Base-by-base conservation (phyloP, 2,888 invertebrate genomes). In the Eremobia ochroleuca region DNA sequence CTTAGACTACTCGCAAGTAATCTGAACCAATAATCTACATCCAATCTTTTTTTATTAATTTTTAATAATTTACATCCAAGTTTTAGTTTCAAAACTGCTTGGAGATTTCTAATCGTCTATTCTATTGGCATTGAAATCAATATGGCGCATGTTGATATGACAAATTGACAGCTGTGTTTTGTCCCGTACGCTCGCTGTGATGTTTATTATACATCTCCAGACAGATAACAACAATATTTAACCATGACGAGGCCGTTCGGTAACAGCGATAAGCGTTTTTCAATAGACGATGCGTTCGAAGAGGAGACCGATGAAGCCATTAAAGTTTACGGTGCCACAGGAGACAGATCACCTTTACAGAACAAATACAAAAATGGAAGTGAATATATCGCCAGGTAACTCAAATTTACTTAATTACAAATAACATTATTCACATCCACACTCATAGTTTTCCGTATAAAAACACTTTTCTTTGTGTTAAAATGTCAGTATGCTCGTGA, bases 271-370 rank as follows among this genome's bases (percentile, higher is more conserved):
- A 98, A 98, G 92, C 97, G 98, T 87, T 98, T 98, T 95, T 98
- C 98, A 71, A 98, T 98, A 90, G 98, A 98, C 94, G 98, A 98
- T 94, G 98, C 98, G 25, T 98, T 98, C 92, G 98, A 98, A 92
- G 98, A 98, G 92, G 98, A 98, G 93, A 98, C 98, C 67, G 98
- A 98, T 91, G 98, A 98, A 93, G 98, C 98, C 75, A 97, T 98
- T 90, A 97, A 98, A 92, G 98, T 98, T 67, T 98, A 98, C 94
- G 98, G 98, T 69, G 97, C 98, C 71, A 98, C 98, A 69, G 98
- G 97, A 84, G 98, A 98, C 93, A 97, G 98, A 90, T 98, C 98
- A 85, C 98, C 98, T 90, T 96, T 98, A 91, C 95, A 96, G 90
- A 96, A 94, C 87, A 96, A 96, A 95, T 94, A 93, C 81, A 96